Evolutionary conservation across 1,140 invertebrate genomes (phyloP).

Genomic region (Homalodisca vitripennis): DNA sequence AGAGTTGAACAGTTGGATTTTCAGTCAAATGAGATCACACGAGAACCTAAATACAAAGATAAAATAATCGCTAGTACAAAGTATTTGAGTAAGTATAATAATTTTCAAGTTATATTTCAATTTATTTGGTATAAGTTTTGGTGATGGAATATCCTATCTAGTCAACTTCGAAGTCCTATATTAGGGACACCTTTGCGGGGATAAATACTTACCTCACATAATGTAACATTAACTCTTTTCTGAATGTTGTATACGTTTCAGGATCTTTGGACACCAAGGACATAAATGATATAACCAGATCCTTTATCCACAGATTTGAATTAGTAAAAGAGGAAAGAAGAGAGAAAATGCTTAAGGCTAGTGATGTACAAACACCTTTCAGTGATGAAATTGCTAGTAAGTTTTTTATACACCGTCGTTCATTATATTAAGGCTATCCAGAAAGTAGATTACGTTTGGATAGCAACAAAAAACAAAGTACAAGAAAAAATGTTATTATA

Average conservation of each 20-base stretch:
- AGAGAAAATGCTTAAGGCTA: neutral
- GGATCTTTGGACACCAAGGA: constrained; percentile 7
- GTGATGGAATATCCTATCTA: too few relatives aligned
- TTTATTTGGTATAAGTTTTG: too few relatives aligned
- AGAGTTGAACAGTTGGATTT: constrained; percentile 56
- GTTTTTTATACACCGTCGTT: neutral
- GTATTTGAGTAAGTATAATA: constrained; percentile 7
- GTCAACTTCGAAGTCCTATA: too few relatives aligned
- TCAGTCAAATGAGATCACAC: constrained; percentile 59
- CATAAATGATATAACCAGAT: constrained; percentile 18
- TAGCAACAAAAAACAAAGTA: too few relatives aligned
- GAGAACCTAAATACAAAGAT: constrained; percentile 60
- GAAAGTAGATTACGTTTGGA: too few relatives aligned
- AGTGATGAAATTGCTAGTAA: constrained; percentile 23
- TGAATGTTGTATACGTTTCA: too few relatives aligned
- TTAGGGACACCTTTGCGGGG: too few relatives aligned
- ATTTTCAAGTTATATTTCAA: too few relatives aligned
- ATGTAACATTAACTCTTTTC: too few relatives aligned
- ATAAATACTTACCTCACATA: too few relatives aligned
- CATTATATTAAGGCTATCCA: too few relatives aligned
- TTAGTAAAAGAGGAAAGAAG: neutral
- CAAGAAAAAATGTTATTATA: too few relatives aligned
- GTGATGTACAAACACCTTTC: neutral
- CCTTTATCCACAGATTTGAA: constrained; percentile 25
- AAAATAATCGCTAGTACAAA: constrained; percentile 13